These are phyloP conservation scores for Cydia strobilella DNA, from an alignment of 1,140 invertebrate species.

Conservation along the genomic window DNA sequence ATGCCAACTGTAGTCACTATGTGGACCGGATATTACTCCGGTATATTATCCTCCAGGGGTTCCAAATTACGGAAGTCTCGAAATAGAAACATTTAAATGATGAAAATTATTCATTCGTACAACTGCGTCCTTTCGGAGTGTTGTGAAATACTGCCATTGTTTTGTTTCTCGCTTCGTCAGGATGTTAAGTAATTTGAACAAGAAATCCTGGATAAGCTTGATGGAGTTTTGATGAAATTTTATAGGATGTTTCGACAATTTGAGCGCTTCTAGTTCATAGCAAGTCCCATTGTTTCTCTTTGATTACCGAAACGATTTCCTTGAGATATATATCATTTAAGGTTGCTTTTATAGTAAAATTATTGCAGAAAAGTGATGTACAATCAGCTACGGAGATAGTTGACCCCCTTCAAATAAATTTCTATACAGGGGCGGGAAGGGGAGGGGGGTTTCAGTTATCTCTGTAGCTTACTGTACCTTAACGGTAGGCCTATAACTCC, in stretches of 20 bases:
- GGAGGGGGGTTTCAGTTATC: no score
- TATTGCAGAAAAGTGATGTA: no score
- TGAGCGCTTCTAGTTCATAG: background rate
- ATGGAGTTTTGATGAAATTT: conserved; percentile 27
- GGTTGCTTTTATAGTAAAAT: no score
- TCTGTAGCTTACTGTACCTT: no score
- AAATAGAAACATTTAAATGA: conserved; percentile 4
- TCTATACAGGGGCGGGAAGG: no score
- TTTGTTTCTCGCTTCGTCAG: background rate
- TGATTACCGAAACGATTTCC: background rate
- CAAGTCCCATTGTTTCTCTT: background rate
- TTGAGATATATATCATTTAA: no score
- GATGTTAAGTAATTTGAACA: conserved; percentile 17
- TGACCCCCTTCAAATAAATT: no score
- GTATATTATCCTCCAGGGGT: background rate
- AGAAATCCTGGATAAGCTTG: background rate
- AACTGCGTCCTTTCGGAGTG: background rate
- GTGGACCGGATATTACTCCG: background rate
- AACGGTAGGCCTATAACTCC: no score
- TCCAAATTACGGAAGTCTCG: background rate
- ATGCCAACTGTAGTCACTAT: background rate
- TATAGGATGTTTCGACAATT: conserved; percentile 3
- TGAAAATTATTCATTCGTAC: background rate
- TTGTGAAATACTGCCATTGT: conserved; percentile 15
- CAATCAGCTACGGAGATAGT: no score